Evolutionary conservation across 2,888 invertebrate genomes (phyloP), one percentile per base, ranked within the genome.

Genomic region (Iphiclides podalirius): DNA sequence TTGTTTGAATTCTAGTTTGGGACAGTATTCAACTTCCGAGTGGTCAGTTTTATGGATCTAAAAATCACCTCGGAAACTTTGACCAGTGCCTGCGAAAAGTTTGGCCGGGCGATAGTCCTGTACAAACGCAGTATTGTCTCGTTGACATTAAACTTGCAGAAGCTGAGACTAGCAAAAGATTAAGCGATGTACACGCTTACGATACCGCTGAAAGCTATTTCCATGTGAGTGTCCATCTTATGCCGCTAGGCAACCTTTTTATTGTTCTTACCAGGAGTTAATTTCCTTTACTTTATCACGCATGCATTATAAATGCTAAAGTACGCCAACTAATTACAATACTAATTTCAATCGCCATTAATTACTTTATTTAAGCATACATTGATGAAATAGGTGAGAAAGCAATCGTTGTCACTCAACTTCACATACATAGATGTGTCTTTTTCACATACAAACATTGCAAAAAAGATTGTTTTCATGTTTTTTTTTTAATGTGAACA

Each of bases 11-110:
- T 53, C 17, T 53, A 75, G 76, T 70, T 2, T 74, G 73, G 71
- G 73, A 76, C 23, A 65, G 76, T 0, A 66, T 68, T 44, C 68
- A 72, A 13, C 54, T 60, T 1, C 73, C 76, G 1, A 40, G 52
- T 0, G 75, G 75, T 0, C 60, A 59, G 0, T 57, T 76, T 6
- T 71, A 65, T 31, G 76, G 74, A 0, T 57, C 59, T 0, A 55
- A 52, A 1, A 50, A 58, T 9, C 63, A 69, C 12, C 36, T 72
- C 0, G 76, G 75, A 0, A 71, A 64, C 49, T 76, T 63, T 41
- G 75, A 76, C 31, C 68, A 75, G 46, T 76, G 76, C 26, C 38
- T 76, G 6, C 54, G 60, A 1, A 60, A 61, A 0, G 67, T 68
- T 2, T 67, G 67, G 55, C 23, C 52, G 4, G 47, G 45, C 1